These are phyloP conservation scores for Gadopsis bispinosus DNA, from an alignment of 2,797 vertebrate genomes.

Conservation along the genomic window DNA sequence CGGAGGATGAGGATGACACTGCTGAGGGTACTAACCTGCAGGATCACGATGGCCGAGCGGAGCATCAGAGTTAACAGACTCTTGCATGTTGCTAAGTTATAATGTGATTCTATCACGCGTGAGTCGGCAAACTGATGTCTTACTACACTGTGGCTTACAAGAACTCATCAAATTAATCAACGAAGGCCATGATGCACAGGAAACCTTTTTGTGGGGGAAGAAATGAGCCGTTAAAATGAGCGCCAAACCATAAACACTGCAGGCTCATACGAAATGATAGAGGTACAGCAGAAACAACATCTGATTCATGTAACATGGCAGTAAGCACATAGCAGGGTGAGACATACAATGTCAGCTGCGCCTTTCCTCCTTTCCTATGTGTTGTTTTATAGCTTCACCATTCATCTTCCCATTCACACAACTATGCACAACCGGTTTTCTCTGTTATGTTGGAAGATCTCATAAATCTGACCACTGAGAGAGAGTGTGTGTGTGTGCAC, in stretches of 20 bases:
- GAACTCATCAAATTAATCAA: constrained; percentile 12
- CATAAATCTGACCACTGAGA: constrained; percentile 73
- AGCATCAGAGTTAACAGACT: constrained; percentile 5
- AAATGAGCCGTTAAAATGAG: constrained; percentile 40
- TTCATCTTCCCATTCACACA: constrained; percentile 74
- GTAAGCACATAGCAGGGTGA: constrained; percentile 41
- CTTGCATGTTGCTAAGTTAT: not conserved
- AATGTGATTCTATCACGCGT: not conserved
- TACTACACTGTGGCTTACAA: not conserved
- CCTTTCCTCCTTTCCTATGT: constrained; percentile 45
- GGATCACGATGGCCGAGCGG: constrained; percentile 22
- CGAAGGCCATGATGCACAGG: not conserved
- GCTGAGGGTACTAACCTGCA: constrained; percentile 29
- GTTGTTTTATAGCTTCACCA: constrained; percentile 62
- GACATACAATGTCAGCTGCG: constrained; percentile 60
- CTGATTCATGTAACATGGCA: constrained; percentile 48
- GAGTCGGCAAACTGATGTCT: constrained; percentile 1
- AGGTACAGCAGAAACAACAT: constrained; percentile 53
- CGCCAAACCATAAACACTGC: constrained; percentile 37
- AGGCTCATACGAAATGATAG: constrained; percentile 23
- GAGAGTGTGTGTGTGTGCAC: constrained; percentile 9
- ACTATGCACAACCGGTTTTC: constrained; percentile 75
- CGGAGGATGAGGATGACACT: constrained; percentile 32
- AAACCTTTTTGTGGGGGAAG: not conserved
- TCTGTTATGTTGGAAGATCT: constrained; percentile 69